These are phyloP conservation scores for Rhodinocichla rosea DNA, from an alignment of 2,113 vertebrate species.

Conservation along the genomic window DNA sequence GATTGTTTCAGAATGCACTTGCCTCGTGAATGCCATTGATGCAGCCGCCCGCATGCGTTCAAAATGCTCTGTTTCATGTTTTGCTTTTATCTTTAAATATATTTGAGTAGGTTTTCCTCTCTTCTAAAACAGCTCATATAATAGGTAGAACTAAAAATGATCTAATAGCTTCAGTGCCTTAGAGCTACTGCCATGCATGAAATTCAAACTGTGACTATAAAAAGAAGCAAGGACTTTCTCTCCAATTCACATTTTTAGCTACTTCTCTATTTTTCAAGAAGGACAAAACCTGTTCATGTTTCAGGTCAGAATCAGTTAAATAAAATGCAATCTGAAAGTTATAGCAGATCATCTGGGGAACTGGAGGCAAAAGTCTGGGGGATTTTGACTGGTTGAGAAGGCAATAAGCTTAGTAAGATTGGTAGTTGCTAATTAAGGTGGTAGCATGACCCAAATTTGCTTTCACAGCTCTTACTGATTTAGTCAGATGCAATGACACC, in stretches of 20 bases:
- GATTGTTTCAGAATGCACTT: background rate
- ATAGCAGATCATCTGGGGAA: background rate
- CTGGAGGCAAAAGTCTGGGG: background rate
- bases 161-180: background rate
- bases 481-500: background rate
- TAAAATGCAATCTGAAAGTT: background rate
- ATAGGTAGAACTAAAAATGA: conserved; percentile 26
- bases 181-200: background rate
- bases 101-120: background rate
- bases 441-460: background rate
- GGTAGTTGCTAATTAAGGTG: background rate
- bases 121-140: background rate
- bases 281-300: background rate
- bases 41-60: background rate
- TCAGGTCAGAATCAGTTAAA: background rate
- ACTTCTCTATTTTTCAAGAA: background rate
- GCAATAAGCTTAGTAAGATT: background rate
- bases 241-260: background rate
- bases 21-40: background rate
- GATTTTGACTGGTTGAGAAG: background rate
- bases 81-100: conserved; percentile 7
- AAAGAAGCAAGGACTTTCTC: background rate
- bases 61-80: background rate
- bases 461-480: background rate
- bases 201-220: background rate